Conservation (phyloP, 2,888 invertebrate genomes). For the Platycheirus rosarum region DNA sequence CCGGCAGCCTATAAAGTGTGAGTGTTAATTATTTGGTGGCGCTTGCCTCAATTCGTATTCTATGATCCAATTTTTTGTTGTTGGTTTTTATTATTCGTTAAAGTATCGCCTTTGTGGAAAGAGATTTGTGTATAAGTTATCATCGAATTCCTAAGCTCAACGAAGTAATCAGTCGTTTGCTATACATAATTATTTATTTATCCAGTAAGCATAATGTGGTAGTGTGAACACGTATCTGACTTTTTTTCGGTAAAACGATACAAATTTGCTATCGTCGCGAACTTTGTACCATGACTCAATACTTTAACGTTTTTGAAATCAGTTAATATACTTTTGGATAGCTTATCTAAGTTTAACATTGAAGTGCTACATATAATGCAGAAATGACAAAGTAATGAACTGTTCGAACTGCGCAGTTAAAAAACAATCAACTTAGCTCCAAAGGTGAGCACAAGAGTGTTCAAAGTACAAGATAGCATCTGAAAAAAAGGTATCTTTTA, state of each 20-base stretch:
- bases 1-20: slow-evolving; percentile 46
- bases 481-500: neutral
- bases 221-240: slow-evolving; percentile 19
- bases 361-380: slow-evolving; percentile 25
- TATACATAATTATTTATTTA: slow-evolving; percentile 31
- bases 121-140: neutral
- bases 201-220: neutral
- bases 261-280: slow-evolving; percentile 30
- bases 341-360: slow-evolving; percentile 10
- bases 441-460: slow-evolving; percentile 47
- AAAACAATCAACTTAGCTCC: slow-evolving; percentile 34
- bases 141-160: slow-evolving; percentile 1
- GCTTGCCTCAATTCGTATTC: slow-evolving; percentile 41
- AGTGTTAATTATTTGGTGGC: slow-evolving; percentile 28
- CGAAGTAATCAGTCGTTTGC: slow-evolving; percentile 47
- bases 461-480: slow-evolving; percentile 42
- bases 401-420: slow-evolving; percentile 59
- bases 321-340: slow-evolving; percentile 14
- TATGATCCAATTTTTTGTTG: slow-evolving; percentile 30
- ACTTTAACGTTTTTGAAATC: neutral
- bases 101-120: neutral
- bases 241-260: slow-evolving; percentile 30
- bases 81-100: slow-evolving; percentile 14
- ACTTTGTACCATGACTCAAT: slow-evolving; percentile 64
- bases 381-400: slow-evolving; percentile 28